These are phyloP conservation scores for Eristalis pertinax DNA, from an alignment of 2,888 invertebrate genomes.

Conservation along the genomic window DNA sequence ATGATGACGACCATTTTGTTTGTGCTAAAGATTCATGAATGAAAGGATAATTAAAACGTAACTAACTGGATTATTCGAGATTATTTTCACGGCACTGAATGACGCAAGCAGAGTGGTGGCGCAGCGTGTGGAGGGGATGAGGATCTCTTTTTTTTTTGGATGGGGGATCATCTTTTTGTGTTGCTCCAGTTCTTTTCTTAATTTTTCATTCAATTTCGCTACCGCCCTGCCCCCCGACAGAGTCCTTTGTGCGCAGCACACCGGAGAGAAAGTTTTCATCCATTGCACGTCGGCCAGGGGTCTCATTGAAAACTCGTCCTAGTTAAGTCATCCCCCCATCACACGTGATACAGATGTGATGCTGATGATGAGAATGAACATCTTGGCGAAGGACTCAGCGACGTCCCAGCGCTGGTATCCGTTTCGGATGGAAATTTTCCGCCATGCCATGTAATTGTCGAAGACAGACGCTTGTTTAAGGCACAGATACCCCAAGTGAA, in stretches of 20 bases:
- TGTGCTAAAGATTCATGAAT: slow-evolving; percentile 60
- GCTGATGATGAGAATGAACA: slow-evolving; percentile 35
- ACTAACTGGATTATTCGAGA: slow-evolving; percentile 71
- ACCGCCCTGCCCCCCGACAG: slow-evolving; percentile 34
- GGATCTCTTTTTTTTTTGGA: slow-evolving; percentile 16
- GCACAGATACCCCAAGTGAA: slow-evolving; percentile 16
- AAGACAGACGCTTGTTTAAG: slow-evolving; percentile 54
- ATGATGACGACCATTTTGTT: slow-evolving; percentile 50
- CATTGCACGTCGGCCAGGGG: slow-evolving; percentile 9
- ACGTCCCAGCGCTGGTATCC: slow-evolving; percentile 16
- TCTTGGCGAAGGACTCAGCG: slow-evolving; percentile 36
- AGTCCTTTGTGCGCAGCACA: slow-evolving; percentile 41
- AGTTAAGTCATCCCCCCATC: slow-evolving; percentile 52
- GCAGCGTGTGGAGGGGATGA: not conserved
- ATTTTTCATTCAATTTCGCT: slow-evolving; percentile 69
- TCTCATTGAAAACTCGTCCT: slow-evolving; percentile 60
- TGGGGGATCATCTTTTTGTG: slow-evolving; percentile 18
- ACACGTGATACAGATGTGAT: slow-evolving; percentile 13
- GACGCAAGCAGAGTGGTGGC: not conserved
- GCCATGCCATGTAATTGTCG: slow-evolving; percentile 62
- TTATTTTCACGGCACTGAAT: slow-evolving; percentile 46
- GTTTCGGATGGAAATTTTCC: slow-evolving; percentile 63
- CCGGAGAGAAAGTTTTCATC: not conserved
- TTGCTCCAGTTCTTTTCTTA: slow-evolving; percentile 36
- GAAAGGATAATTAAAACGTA: slow-evolving; percentile 72